These are phyloP conservation scores for Cosmia trapezina DNA, from an alignment of 2,888 invertebrate genomes.

Conservation along the genomic window DNA sequence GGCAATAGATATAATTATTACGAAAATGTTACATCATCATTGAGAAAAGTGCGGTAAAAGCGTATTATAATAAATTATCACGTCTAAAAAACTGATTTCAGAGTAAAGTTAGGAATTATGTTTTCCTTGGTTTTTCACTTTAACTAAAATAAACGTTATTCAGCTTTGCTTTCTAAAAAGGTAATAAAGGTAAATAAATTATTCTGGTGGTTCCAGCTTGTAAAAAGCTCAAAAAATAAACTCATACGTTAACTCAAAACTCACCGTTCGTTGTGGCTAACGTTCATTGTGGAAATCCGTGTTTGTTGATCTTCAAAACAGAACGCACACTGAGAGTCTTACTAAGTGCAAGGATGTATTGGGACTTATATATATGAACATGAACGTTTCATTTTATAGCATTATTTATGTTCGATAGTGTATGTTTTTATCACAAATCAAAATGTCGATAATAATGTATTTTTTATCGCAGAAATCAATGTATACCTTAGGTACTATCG, in stretches of 20 bases:
- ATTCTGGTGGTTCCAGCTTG: not conserved
- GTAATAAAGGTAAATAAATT: not conserved
- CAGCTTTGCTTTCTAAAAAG: not conserved
- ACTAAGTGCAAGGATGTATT: conserved; percentile 39
- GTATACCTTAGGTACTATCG: conserved; percentile 42
- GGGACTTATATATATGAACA: conserved; percentile 53
- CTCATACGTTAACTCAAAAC: conserved; percentile 14
- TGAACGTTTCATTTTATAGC: conserved; percentile 61
- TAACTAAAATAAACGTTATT: not conserved
- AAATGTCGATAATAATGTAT: conserved; percentile 64
- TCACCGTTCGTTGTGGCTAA: conserved; percentile 46
- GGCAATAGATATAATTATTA: not conserved
- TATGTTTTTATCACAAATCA: conserved; percentile 67
- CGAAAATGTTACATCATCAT: not conserved
- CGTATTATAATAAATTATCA: not conserved
- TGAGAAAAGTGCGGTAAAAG: not conserved
- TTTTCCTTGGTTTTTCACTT: not conserved
- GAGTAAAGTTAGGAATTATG: not conserved
- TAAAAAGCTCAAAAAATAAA: not conserved
- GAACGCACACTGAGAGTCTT: conserved; percentile 42
- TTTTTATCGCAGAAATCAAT: conserved; percentile 61
- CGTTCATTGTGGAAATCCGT: conserved; percentile 56
- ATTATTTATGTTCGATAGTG: conserved; percentile 62
- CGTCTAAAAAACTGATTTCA: not conserved
- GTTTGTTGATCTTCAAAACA: conserved; percentile 16